Base-by-base conservation (phyloP, 2,888 invertebrate genomes). In the Drosophila colorata region DNA sequence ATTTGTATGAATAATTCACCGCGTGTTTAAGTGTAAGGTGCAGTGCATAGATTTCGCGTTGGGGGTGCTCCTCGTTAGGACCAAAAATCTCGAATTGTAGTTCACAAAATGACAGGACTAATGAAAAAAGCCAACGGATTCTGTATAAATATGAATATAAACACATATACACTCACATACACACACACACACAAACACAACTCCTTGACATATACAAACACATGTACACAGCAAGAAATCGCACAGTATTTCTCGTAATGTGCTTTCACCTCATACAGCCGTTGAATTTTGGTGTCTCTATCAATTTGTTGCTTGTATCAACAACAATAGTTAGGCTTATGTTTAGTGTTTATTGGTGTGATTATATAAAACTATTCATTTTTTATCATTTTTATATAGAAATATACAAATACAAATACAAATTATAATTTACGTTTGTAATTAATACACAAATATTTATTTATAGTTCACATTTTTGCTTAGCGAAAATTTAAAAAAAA, bases 301-400 rank as follows among this genome's bases (percentile, higher is more conserved):
- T 65, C 49, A 37, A 56, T 69, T 59, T 69, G 65, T 82, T 74
- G 70, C 64, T 40, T 74, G 57, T 64, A 68, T 64, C 65, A 68
- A 67, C 60, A 70, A 69, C 60, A 70, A 69, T 74, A 72, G 65
- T 74, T 84, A 84, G 73, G 60, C 56, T 63, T 79, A 84, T 78
- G 60, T 80, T 80, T 84, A 89, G 69, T 73, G 74, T 84, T 70
- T 56, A 76, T 79, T 87, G 88, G 84, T 90, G 89, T 89, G 89
- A 90, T 90, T 80, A 73, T 69, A 55, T 48, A 68, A 66, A 48
- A 35, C 33, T 75, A 69, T 69, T 68, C 55, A 65, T 74, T 78
- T 76, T 69, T 70, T 70, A 80, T 82, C 53, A 69, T 78, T 83
- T 79, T 74, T 80, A 71, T 72, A 82, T 83, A 82, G 40, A 64